These are phyloP conservation scores for Rhogogaster chlorosoma DNA, from an alignment of 2,888 invertebrate species.

Conservation along the genomic window DNA sequence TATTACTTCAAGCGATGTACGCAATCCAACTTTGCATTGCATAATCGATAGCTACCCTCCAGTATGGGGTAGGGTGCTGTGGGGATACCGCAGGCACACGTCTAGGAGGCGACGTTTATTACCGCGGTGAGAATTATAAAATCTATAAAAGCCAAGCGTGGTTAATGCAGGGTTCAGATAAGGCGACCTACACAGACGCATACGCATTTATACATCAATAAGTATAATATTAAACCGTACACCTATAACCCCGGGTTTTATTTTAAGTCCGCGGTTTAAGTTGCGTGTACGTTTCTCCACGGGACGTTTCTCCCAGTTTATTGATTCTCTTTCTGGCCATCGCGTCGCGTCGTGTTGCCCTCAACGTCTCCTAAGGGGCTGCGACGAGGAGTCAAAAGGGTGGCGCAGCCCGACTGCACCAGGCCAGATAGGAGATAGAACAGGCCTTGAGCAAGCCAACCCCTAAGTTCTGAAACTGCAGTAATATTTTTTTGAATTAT, in stretches of 20 bases:
- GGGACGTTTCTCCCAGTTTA: conserved; percentile 19
- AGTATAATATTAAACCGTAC: background rate
- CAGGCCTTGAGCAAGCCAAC: background rate
- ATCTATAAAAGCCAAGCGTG: conserved; percentile 27
- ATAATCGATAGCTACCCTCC: background rate
- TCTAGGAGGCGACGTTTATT: conserved; percentile 10
- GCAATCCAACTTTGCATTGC: background rate
- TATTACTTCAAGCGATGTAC: background rate
- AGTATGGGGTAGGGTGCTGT: too few species aligned
- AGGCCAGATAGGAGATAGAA: conserved; percentile 7
- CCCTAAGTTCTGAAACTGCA: background rate
- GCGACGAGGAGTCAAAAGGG: background rate
- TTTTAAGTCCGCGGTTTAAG: too few species aligned
- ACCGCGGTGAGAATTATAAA: conserved; percentile 30
- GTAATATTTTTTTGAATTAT: background rate
- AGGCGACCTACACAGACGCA: background rate
- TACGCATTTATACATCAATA: background rate
- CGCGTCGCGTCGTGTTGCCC: background rate
- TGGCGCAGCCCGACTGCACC: background rate
- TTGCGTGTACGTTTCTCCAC: background rate
- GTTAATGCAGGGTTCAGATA: conserved; percentile 24
- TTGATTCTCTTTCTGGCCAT: conserved; percentile 24
- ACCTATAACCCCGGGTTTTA: too few species aligned
- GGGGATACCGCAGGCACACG: background rate
- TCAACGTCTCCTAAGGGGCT: background rate